These are phyloP conservation scores for Anableps anableps DNA, from an alignment of 2,797 vertebrate genomes.

Conservation along the genomic window DNA sequence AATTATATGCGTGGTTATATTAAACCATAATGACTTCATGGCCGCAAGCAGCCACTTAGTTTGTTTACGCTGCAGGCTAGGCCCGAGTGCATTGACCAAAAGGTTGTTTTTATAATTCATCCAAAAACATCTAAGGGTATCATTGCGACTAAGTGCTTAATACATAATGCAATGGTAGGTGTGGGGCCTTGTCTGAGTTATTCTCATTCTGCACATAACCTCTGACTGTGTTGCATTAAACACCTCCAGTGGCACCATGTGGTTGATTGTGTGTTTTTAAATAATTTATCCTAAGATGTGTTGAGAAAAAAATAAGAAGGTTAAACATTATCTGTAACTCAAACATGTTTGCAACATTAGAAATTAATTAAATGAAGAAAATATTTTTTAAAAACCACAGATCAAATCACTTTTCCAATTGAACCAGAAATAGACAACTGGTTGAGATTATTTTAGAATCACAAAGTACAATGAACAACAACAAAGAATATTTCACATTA, in stretches of 20 bases:
- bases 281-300: neutral
- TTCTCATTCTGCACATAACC: constrained; percentile 9
- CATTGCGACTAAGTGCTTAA: constrained; percentile 5
- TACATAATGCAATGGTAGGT: constrained; percentile 8
- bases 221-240: neutral
- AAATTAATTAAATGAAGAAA: neutral
- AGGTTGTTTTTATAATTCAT: constrained; percentile 16
- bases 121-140: constrained; percentile 12
- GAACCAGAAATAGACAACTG: neutral
- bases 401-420: neutral
- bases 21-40: constrained; percentile 18
- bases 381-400: no score
- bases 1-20: constrained; percentile 13
- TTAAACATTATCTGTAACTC: neutral
- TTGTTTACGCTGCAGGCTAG: constrained; percentile 32
- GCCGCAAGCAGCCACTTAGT: constrained; percentile 19
- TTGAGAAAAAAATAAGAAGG: neutral
- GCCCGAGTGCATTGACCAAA: constrained; percentile 8
- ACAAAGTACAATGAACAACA: neutral
- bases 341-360: neutral
- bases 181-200: constrained; percentile 16
- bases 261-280: neutral
- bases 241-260: neutral
- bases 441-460: neutral
- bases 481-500: neutral